Base-by-base conservation (phyloP, 2,113 vertebrate genomes). In the Lethenteron reissneri region DNA sequence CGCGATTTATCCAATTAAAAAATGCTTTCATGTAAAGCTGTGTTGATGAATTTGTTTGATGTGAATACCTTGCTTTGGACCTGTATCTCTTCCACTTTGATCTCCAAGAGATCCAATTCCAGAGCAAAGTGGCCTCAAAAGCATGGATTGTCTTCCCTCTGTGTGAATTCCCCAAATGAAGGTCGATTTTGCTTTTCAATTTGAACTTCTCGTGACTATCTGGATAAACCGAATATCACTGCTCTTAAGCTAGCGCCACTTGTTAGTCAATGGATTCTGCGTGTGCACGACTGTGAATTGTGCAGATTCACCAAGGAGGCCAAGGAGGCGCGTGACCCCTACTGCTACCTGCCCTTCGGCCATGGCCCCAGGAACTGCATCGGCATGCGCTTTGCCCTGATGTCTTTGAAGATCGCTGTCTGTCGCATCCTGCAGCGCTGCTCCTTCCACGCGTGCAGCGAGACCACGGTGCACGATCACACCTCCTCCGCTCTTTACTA, bases 281-380 rank as follows among this genome's bases (percentile, higher is more conserved):
- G 13, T n/a, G 73, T 57, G 1, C 41, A 41, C 41, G 41, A 41
- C 41, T 41, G 41, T 41, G 41, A 6, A 41, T 41, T 1, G 41
- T 41, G 41, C 77, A 97, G 94, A 79, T 97, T 97, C 78, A 87
- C 84, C 0, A 78, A 82, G 0, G 86, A 95, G 74, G 86, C 84
- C n/a, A 85, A 78, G 71, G 82, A 78, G 70, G 75, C 58, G 17
- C 80, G 73, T 2, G 84, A 83, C 70, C 87, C 90, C 2, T 96
- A 91, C 75, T 81, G 84, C 0, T 97, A 95, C 77, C 80, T 97
- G 21, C 90, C 91, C 0, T 99, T 96, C 8, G 92, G 92, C 3
- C 86, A 85, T 0, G 92, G 94, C 1, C 90, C 91, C 13, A 83
- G 91, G 5, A 87, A 85, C 83, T 99, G 94, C 76, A 84, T 96